These are phyloP conservation scores for Rhinopomastus cyanomelas DNA, from an alignment of 2,113 vertebrate genomes.

Conservation along the genomic window DNA sequence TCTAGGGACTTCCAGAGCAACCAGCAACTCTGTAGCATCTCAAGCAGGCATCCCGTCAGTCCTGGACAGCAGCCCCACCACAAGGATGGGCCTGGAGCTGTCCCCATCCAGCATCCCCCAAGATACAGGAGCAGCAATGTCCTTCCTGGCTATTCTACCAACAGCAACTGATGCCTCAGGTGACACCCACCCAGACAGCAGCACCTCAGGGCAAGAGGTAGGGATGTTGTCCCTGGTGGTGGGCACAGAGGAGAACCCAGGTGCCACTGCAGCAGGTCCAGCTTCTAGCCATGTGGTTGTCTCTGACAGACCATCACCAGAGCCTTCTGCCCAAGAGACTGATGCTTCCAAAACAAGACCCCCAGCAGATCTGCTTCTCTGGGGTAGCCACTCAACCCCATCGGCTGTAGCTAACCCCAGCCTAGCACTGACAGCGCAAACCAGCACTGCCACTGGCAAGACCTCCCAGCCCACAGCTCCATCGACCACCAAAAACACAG, in stretches of 20 bases:
- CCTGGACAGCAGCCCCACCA: neutral
- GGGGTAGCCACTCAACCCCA: rapidly evolving
- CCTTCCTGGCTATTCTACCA: neutral
- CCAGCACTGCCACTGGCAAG: rapidly evolving
- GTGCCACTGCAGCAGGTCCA: neutral
- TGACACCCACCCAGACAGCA: neutral
- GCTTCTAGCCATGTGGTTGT: rapidly evolving
- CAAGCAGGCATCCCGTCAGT: rapidly evolving
- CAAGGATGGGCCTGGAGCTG: neutral
- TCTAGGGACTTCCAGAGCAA: neutral
- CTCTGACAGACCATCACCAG: neutral
- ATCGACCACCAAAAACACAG: rapidly evolving
- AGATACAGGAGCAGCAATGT: neutral
- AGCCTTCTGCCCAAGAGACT: neutral
- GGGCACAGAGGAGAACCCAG: neutral
- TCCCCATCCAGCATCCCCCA: neutral
- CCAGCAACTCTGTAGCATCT: rapidly evolving
- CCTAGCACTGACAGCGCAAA: neutral
- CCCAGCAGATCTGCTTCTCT: neutral
- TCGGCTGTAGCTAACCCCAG: neutral
- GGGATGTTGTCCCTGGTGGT: rapidly evolving
- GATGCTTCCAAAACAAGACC: neutral
- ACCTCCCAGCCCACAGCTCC: neutral
- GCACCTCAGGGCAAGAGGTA: rapidly evolving
- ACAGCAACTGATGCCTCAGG: neutral